Base-by-base conservation (phyloP, 2,113 vertebrate genomes). In the Cyphomyrus discorhynchus region DNA sequence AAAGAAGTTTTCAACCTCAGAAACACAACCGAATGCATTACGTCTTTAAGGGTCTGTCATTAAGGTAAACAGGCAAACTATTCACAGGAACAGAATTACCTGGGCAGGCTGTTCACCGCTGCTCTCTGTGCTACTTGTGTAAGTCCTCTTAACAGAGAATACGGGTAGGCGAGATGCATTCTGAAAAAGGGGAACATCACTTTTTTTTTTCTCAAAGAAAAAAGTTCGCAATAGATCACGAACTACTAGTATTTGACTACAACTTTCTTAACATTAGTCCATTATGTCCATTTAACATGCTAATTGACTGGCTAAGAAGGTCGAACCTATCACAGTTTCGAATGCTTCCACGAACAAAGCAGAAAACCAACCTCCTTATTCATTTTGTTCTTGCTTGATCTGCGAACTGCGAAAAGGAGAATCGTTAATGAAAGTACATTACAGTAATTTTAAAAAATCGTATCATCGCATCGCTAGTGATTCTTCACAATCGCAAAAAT, bases 101-200 rank as follows among this genome's bases (percentile, higher is more conserved):
- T 93, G 93, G 39, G 93, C 93, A 42, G 96, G 95, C 0, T 45
- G n/a, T 6, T 93, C 93, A 5, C 86, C 88, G 42, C 0, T 8
- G 9, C 91, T 95, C 90, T 94, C 93, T 0, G 49, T 80, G 77
- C 89, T 92, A 91, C 89, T 92, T 56, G 91, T 93, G 0, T 93
- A 93, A 52, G 92, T 90, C 70, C 96, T 92, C 87, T 96, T 96
- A 6, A 35, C 91, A 19, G 94, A 74, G 89, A 94, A 94, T 0
- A 96, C 94, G 0, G 96, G 96, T 86, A 96, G 91, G 17, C 95
- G 94, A 4, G 96, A 96, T 90, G 88, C 92, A 27, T 46, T 94
- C 91, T 93, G 49, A 1, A 70, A 50, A 86, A 66, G 5, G 52
- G 53, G 2, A 74, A 47, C 27, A 27, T 52, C 10, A 21, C 8